Base-by-base conservation (phyloP, 2,113 vertebrate genomes). In the Neodontobutis hainanensis region DNA sequence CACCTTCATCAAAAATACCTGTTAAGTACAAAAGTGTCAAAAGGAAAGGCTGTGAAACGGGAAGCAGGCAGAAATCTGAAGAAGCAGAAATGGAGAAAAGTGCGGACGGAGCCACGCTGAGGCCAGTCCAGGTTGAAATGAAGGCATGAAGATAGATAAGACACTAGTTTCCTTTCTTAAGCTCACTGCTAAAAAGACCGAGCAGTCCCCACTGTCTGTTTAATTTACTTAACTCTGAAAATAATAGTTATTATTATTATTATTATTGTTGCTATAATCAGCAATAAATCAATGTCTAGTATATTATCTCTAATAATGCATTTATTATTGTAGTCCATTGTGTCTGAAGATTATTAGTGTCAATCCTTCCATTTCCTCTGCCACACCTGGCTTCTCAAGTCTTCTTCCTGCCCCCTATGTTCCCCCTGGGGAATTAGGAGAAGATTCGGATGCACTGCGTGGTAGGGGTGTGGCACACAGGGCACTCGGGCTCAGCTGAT, bases 391-490 rank as follows among this genome's bases (percentile, higher is more conserved):
- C 58, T 65, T 69, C 70, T 76, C 60, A 38, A 75, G 58, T 51
- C 43, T 50, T 75, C 52, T 68, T 53, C 56, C 58, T 48, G 15
- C 42, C 47, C 50, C 42, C 49, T 49, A 65, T 0, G 34, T 38
- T 36, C 19, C 15, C 48, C 47, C 15, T 4, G 4, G 71, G 72
- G 61, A 66, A 89, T 94, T 97, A 98, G n/a, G 95, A 99, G 92
- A 98, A 99, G 92, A 98, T 98, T 88, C 95, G 96, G 82, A 99
- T 98, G 93, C 96, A 96, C 91, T 99, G 97, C 15, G 96, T 97
- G 87, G 95, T 94, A 0, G 95, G 94, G 8, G 94, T 91, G 89
- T 94, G 96, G 91, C 97, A 98, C 47, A 95, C 95, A 0, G 97
- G 97, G 48, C 96, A 98, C 91, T 97, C 93, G 0, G 96, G 94